Conservation (phyloP, 1,140 invertebrate species). For the Chelonus insularis region DNA sequence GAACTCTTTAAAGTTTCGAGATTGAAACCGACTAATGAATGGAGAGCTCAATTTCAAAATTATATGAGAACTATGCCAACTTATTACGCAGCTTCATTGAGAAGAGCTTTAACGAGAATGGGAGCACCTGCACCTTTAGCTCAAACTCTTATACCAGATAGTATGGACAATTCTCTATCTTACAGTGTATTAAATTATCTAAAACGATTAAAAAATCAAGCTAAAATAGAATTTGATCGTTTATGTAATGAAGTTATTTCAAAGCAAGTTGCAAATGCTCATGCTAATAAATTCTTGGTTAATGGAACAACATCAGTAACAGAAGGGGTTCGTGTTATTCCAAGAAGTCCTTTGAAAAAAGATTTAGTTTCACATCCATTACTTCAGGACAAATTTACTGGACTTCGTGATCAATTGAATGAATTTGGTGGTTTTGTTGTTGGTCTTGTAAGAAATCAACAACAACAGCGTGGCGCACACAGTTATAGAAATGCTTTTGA, state of each 20-base stretch:
- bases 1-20: conserved; percentile 90
- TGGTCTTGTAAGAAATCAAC: conserved; percentile 65
- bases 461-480: conserved; percentile 68
- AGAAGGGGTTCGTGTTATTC: conserved; percentile 75
- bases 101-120: conserved; percentile 89
- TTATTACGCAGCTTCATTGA: conserved; percentile 90
- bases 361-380: conserved; percentile 79
- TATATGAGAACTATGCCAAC: conserved; percentile 94
- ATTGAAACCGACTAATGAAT: conserved; percentile 87
- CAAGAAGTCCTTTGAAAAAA: conserved; percentile 69
- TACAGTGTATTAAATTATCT: conserved; percentile 93
- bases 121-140: conserved; percentile 79
- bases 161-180: conserved; percentile 88
- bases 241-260: conserved; percentile 76
- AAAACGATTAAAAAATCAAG: conserved; percentile 94
- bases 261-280: conserved; percentile 60
- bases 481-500: conserved; percentile 96
- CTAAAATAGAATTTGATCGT: conserved; percentile 93
- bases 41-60: conserved; percentile 88
- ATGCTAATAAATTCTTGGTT: conserved; percentile 58
- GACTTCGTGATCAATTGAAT: conserved; percentile 78
- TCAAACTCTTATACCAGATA: conserved; percentile 85
- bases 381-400: conserved; percentile 79
- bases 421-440: conserved; percentile 88
- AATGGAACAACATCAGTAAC: conserved; percentile 56